Percentiles rank a stretch among this genome's conserved stretches.
phyloP scores from a whole-genome alignment of 92 coral and sea anemone species.

The Zoanthus sansibaricus region DNA sequence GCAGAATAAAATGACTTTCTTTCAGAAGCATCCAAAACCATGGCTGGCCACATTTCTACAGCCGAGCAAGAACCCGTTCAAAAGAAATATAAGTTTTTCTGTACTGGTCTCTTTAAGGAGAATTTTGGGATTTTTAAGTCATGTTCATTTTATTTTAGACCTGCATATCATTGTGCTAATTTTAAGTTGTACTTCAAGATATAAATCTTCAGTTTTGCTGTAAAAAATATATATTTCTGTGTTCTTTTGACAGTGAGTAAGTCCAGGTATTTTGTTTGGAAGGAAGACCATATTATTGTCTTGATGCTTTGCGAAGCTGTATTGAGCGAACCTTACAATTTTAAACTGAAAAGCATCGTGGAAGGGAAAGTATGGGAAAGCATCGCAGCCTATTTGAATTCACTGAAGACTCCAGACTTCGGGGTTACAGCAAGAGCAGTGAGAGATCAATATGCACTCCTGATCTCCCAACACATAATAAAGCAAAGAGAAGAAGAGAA shows the following conservation, averaged over 20 bases:
- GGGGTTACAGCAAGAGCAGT: background rate
- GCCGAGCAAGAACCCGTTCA: conserved; percentile 18
- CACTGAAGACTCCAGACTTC: background rate
- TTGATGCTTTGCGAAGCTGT: conserved; percentile 27
- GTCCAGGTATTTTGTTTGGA: conserved; percentile 39
- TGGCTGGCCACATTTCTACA: conserved; percentile 5
- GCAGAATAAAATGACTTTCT: background rate
- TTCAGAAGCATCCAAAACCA: background rate
- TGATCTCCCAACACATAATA: conserved; percentile 22
- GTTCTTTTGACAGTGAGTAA: conserved; percentile 32
- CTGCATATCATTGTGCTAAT: conserved; percentile 51
- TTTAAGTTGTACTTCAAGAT: conserved; percentile 49
- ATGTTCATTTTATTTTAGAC: conserved; percentile 47
- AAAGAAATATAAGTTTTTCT: background rate
- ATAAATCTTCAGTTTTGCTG: conserved; percentile 32
- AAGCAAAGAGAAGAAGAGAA: conserved; percentile 44
- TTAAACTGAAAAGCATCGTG: conserved; percentile 43
- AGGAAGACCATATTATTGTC: conserved; percentile 2
- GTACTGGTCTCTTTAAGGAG: background rate
- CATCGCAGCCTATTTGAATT: background rate
- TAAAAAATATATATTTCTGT: conserved; percentile 33
- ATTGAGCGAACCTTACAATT: conserved; percentile 8
- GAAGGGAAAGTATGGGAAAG: conserved; percentile 10
- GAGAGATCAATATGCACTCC: background rate
- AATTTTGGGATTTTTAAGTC: conserved; percentile 21